These are phyloP conservation scores for Empidonax traillii DNA, from an alignment of 2,113 vertebrate genomes.

Conservation along the genomic window DNA sequence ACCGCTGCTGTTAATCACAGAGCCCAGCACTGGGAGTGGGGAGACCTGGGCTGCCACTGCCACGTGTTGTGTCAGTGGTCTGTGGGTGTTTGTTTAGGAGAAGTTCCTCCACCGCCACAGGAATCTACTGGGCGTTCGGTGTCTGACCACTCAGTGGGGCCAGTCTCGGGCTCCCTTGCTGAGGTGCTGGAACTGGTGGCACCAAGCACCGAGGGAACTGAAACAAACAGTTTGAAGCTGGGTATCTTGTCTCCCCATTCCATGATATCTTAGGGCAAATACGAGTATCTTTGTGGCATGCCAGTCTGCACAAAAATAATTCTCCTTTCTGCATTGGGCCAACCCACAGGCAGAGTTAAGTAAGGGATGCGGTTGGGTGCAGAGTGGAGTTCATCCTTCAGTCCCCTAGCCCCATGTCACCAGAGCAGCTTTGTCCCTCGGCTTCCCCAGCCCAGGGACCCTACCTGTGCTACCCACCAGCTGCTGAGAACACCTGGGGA, in stretches of 20 bases:
- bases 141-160: not conserved
- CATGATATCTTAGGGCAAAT: not conserved
- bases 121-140: not conserved
- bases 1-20: not conserved
- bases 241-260: not conserved
- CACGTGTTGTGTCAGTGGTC: not conserved
- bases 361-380: not conserved
- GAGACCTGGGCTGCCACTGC: not conserved
- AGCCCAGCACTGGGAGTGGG: not conserved
- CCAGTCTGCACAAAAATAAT: not conserved
- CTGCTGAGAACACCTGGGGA: not conserved
- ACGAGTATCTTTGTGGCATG: not conserved
- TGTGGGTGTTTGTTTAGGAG: not conserved
- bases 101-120: not conserved
- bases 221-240: not conserved
- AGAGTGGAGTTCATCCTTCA: not conserved
- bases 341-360: not conserved
- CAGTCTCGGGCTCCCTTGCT: not conserved
- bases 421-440: not conserved
- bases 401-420: accelerated
- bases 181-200: not conserved
- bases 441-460: not conserved
- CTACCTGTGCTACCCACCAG: accelerated
- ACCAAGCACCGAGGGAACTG: not conserved
- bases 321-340: not conserved